These are phyloP conservation scores for Dicyrtoma fusca DNA, from an alignment of 2,888 invertebrate species.

Conservation along the genomic window DNA sequence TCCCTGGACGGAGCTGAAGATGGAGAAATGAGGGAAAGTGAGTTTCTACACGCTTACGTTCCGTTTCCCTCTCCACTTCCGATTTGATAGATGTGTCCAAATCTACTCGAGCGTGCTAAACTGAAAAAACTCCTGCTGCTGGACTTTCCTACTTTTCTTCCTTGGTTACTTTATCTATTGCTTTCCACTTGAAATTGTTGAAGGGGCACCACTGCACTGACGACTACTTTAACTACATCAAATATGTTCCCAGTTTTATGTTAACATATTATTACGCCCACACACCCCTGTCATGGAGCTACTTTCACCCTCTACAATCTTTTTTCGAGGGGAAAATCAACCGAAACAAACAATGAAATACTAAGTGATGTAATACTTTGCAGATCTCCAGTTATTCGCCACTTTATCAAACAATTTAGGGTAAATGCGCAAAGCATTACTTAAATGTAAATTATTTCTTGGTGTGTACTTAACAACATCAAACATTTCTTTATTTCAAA, in stretches of 20 bases:
- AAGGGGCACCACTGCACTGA: conserved; percentile 12
- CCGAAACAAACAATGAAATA: too few relatives aligned
- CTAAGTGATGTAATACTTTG: too few relatives aligned
- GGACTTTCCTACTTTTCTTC: not conserved
- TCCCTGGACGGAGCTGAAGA: not conserved
- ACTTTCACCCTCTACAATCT: not conserved
- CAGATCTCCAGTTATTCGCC: too few relatives aligned
- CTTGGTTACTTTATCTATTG: conserved; percentile 4
- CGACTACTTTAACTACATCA: too few relatives aligned
- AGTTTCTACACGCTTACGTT: conserved; percentile 8
- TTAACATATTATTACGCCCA: not conserved
- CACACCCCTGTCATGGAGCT: not conserved
- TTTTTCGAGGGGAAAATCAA: not conserved
- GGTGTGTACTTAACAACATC: too few relatives aligned
- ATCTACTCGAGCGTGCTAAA: conserved; percentile 9
- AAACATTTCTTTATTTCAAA: too few relatives aligned
- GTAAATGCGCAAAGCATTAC: too few relatives aligned
- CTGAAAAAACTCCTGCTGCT: not conserved
- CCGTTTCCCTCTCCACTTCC: conserved; percentile 24
- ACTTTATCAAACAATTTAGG: too few relatives aligned
- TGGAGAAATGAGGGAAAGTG: conserved; percentile 28
- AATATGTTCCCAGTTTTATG: too few relatives aligned
- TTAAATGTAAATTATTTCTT: too few relatives aligned
- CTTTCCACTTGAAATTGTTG: not conserved
- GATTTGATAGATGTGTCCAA: conserved; percentile 37